phyloP scores from a whole-genome alignment of 2,113 vertebrate species.

The Empidonax traillii region DNA sequence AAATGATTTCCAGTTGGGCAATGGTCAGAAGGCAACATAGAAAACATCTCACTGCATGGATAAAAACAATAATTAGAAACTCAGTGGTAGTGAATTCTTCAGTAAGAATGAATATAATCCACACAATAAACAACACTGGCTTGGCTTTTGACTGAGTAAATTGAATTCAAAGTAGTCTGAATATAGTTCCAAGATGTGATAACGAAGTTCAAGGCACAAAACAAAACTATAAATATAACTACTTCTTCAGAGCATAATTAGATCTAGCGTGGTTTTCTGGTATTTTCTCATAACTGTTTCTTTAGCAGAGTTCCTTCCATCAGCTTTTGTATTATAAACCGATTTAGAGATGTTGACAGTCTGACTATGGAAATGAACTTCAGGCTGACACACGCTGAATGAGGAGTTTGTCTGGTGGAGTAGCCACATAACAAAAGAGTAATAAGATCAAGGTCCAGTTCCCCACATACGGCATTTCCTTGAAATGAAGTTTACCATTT shows the following conservation, averaged over 20 bases:
- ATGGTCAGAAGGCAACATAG: conserved; percentile 59
- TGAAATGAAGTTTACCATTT: conserved; percentile 42
- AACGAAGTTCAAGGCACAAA: conserved; percentile 66
- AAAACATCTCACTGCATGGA: conserved; percentile 66
- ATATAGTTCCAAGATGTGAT: conserved; percentile 67
- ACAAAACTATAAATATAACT: conserved; percentile 51
- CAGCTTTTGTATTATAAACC: background rate
- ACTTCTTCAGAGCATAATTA: conserved; percentile 10
- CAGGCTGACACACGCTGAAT: conserved; percentile 14
- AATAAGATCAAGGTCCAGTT: background rate
- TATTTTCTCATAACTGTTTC: background rate
- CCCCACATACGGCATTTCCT: conserved; percentile 10
- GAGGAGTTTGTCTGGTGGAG: background rate
- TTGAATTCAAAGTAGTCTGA: conserved; percentile 69
- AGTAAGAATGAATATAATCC: conserved; percentile 66
- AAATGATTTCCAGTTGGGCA: conserved; percentile 61
- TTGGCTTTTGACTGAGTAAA: conserved; percentile 75
- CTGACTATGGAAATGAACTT: conserved; percentile 22
- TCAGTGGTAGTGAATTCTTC: conserved; percentile 69
- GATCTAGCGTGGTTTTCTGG: background rate
- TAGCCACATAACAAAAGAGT: background rate
- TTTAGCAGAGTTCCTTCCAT: background rate
- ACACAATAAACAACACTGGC: conserved; percentile 65
- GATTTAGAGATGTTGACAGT: background rate
- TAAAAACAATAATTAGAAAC: conserved; percentile 72